Conservation (phyloP, 1,140 invertebrate genomes). For the Ditylenchus dipsaci region DNA sequence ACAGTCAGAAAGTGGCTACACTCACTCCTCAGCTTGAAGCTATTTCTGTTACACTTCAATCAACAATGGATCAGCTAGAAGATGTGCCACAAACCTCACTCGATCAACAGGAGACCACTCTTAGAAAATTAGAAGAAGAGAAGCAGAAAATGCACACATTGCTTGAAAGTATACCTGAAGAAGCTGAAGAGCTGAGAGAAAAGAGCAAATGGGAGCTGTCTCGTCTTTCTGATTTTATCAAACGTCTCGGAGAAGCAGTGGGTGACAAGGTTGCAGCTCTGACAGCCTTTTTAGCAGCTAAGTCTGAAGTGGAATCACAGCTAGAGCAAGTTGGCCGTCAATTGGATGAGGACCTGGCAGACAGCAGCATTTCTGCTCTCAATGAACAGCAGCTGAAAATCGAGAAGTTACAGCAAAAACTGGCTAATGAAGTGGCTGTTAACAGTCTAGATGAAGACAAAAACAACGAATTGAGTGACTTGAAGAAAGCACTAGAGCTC, state of each 20-base stretch:
- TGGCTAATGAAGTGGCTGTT: constrained; percentile 18
- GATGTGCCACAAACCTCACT: constrained; percentile 13
- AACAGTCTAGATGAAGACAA: constrained; percentile 23
- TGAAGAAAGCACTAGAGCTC: constrained; percentile 24
- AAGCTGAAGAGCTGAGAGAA: constrained; percentile 32
- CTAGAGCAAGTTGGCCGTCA: constrained; percentile 28
- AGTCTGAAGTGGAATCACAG: constrained; percentile 33
- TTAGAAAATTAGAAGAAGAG: constrained; percentile 34
- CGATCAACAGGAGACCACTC: constrained; percentile 33
- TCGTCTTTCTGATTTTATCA: constrained; percentile 37
- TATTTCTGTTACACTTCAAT: neutral
- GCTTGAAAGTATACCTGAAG: constrained; percentile 36
- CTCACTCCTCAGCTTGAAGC: neutral
- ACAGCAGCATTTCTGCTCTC: neutral
- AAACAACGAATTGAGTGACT: constrained; percentile 22
- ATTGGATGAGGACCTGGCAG: constrained; percentile 8
- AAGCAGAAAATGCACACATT: constrained; percentile 37
- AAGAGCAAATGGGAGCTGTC: constrained; percentile 45
- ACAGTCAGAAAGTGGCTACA: neutral
- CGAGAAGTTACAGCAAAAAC: constrained; percentile 14
- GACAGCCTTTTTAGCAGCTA: constrained; percentile 35
- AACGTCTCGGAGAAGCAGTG: constrained; percentile 37
- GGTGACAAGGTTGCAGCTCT: constrained; percentile 51
- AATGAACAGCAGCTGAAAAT: constrained; percentile 13
- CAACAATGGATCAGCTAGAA: neutral